A percentile compares a stretch with the other conserved stretches of the same genome.
Evolutionary conservation across 2,888 invertebrate genomes (phyloP).

Genomic region (Thecophora atra): DNA sequence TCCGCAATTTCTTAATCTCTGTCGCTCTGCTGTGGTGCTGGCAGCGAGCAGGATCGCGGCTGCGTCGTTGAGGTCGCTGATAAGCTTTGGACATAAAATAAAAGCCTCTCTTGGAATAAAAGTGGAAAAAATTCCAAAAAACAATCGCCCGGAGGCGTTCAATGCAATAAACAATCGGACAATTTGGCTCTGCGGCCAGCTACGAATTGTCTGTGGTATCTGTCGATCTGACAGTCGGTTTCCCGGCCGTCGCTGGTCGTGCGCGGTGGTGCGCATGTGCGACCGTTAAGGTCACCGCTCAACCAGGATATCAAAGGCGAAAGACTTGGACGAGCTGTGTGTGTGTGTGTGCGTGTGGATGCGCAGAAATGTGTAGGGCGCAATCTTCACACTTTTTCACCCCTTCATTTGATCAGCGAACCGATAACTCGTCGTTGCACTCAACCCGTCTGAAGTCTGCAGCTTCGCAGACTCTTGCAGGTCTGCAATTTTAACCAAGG

Average conservation of each 20-base stretch:
- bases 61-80: neutral
- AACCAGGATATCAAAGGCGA: neutral
- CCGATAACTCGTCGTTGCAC: neutral
- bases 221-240: constrained; percentile 11
- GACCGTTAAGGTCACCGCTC: constrained; percentile 18
- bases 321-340: neutral
- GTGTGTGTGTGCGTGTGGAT: neutral
- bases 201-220: constrained; percentile 27
- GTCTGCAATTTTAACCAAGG: neutral
- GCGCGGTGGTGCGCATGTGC: constrained; percentile 22
- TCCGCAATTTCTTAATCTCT: neutral
- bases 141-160: constrained; percentile 31
- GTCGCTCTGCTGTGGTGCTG: neutral
- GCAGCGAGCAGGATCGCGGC: neutral
- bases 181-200: constrained; percentile 39
- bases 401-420: neutral
- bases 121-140: constrained; percentile 2
- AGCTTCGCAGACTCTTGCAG: neutral
- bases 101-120: neutral
- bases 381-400: constrained; percentile 16
- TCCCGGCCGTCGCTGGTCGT: neutral
- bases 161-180: constrained; percentile 42
- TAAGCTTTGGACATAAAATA: neutral
- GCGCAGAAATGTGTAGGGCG: neutral
- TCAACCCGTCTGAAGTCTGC: neutral